Percentiles rank a stretch among this genome's conserved stretches.
phyloP scores from a whole-genome alignment of 2,888 invertebrate genomes.

The Nomada ferruginata region DNA sequence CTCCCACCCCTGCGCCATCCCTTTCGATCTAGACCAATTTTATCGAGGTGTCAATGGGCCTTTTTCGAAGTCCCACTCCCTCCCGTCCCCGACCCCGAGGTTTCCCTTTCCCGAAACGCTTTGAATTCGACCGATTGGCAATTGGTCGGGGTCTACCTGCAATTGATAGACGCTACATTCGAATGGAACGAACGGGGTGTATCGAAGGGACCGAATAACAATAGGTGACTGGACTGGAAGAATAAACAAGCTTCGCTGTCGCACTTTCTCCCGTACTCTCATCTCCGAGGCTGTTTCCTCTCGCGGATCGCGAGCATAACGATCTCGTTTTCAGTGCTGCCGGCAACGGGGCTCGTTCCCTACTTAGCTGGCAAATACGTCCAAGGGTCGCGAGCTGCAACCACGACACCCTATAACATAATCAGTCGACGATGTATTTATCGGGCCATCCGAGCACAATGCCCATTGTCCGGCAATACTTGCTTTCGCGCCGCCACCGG shows the following conservation, averaged over 20 bases:
- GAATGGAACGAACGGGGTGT: slow-evolving; percentile 61
- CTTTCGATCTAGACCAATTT: slow-evolving; percentile 55
- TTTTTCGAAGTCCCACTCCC: slow-evolving; percentile 42
- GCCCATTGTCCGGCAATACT: slow-evolving; percentile 73
- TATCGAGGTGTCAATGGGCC: slow-evolving; percentile 57
- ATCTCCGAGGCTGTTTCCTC: slow-evolving; percentile 33
- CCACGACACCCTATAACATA: slow-evolving; percentile 75
- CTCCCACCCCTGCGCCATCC: not conserved
- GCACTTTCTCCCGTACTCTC: slow-evolving; percentile 38
- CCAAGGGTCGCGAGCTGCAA: slow-evolving; percentile 45
- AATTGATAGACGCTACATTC: slow-evolving; percentile 71
- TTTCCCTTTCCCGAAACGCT: slow-evolving; percentile 44
- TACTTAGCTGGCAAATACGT: slow-evolving; percentile 75
- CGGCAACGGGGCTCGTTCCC: slow-evolving; percentile 63
- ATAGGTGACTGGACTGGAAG: slow-evolving; percentile 66
- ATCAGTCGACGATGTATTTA: slow-evolving; percentile 77
- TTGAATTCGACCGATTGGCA: slow-evolving; percentile 61
- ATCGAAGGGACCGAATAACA: slow-evolving; percentile 69
- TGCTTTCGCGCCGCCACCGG: slow-evolving; percentile 63
- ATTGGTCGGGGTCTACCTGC: slow-evolving; percentile 68
- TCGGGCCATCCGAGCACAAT: slow-evolving; percentile 73
- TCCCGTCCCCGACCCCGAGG: slow-evolving; percentile 2
- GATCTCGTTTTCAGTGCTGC: slow-evolving; percentile 53
- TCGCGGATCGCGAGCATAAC: slow-evolving; percentile 25
- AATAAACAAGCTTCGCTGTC: slow-evolving; percentile 69